These are phyloP conservation scores for Mesocentrotus franciscanus DNA, from an alignment of 53 echinoderm and acorn worm species.

Conservation along the genomic window DNA sequence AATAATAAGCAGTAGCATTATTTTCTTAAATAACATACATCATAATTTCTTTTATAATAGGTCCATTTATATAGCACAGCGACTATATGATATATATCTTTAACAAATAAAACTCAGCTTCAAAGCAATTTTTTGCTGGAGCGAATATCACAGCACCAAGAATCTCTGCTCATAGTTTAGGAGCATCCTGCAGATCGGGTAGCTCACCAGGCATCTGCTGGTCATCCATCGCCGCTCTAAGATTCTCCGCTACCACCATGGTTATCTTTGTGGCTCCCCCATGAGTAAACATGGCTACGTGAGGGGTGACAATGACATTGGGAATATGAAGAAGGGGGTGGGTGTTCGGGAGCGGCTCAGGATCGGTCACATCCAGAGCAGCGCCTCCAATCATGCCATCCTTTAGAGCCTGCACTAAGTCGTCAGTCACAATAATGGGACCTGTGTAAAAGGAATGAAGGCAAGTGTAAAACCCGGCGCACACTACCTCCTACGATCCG, in stretches of 20 bases:
- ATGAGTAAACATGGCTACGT: conserved; percentile 20
- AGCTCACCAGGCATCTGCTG: not conserved
- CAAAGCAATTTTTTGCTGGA: no score
- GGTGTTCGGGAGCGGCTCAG: conserved; percentile 58
- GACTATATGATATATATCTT: no score
- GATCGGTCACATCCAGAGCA: conserved; percentile 65
- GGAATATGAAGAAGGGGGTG: conserved; percentile 59
- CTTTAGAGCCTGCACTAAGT: conserved; percentile 58
- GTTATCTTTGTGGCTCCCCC: not conserved
- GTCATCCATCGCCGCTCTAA: conserved; percentile 1
- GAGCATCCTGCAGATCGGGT: not conserved
- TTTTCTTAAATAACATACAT: no score
- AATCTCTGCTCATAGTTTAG: no score
- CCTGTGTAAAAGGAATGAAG: not conserved
- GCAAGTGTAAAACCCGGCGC: not conserved
- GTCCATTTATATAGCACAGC: no score
- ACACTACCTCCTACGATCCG: no score
- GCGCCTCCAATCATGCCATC: conserved; percentile 50
- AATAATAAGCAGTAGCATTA: no score
- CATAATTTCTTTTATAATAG: no score
- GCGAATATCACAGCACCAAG: no score
- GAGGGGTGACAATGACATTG: conserved; percentile 57
- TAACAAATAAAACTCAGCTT: no score
- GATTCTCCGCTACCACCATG: not conserved
- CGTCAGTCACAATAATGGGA: conserved; percentile 48